Evolutionary conservation across 2,113 vertebrate genomes (phyloP).

Genomic region (Pteronura brasiliensis): DNA sequence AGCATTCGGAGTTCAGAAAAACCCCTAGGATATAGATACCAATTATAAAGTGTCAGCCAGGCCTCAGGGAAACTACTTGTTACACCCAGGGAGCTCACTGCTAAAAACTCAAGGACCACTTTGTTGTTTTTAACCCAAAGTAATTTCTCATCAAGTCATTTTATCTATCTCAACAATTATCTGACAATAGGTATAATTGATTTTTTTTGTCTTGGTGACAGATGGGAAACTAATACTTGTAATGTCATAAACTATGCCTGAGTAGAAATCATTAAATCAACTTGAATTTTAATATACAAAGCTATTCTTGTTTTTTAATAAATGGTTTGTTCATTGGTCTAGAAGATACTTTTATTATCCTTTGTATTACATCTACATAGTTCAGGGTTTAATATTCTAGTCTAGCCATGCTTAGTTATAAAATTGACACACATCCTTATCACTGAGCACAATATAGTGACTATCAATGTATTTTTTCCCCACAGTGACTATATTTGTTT

Average conservation of each 20-base stretch:
- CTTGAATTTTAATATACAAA: conserved; percentile 46
- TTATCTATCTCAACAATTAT: conserved; percentile 23
- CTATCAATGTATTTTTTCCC: not conserved
- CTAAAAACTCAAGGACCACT: not conserved
- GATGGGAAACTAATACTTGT: conserved; percentile 7
- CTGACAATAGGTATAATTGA: not conserved
- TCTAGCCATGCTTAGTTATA: not conserved
- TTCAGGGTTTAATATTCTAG: not conserved
- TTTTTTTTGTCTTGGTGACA: conserved; percentile 19
- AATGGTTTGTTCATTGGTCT: not conserved
- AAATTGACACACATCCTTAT: not conserved
- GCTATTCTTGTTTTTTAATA: conserved; percentile 38
- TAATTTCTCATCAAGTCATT: conserved; percentile 27
- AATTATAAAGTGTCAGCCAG: not conserved
- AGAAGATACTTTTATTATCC: conserved; percentile 22
- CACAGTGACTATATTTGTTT: not conserved
- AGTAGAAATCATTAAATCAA: conserved; percentile 46
- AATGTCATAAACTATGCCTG: not conserved
- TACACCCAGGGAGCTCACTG: not conserved
- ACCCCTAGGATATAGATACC: not conserved
- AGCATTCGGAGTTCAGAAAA: not conserved
- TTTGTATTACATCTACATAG: conserved; percentile 43
- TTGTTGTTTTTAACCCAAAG: conserved; percentile 24
- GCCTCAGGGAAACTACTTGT: not conserved
- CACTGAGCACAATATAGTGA: not conserved